Evolutionary conservation across 2,113 vertebrate species (phyloP).

Genomic region (Centropus unirufus): DNA sequence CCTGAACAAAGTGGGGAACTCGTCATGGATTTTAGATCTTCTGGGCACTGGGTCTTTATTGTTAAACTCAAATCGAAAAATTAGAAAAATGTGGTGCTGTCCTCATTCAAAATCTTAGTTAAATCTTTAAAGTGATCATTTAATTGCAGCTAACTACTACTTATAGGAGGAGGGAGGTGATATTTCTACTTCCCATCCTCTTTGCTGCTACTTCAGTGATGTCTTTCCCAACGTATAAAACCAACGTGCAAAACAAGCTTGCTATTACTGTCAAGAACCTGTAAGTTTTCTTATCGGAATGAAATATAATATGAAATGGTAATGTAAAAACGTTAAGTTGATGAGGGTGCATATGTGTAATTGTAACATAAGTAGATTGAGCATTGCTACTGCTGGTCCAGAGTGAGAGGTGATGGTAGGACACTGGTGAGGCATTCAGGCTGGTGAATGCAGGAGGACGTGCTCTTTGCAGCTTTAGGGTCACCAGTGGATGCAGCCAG

Average conservation of each 20-base stretch:
- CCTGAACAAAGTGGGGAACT: neutral
- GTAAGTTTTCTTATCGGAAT: neutral
- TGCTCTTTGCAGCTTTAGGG: neutral
- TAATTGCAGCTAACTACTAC: neutral
- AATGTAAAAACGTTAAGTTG: neutral
- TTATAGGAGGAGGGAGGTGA: neutral
- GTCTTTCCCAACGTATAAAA: neutral
- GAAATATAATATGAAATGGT: accelerated
- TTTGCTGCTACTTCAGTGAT: neutral
- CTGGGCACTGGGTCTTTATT: neutral
- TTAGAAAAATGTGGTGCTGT: neutral
- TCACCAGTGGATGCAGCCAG: neutral
- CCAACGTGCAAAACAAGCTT: neutral
- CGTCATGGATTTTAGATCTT: neutral
- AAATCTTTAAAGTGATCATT: neutral
- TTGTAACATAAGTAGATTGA: neutral
- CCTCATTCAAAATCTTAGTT: neutral
- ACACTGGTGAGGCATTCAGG: neutral
- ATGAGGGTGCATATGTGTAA: neutral
- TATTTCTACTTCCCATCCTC: neutral
- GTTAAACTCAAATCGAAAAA: neutral
- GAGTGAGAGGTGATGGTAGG: neutral
- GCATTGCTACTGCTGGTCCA: neutral
- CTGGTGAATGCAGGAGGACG: neutral
- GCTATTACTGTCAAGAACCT: neutral